A percentile compares a stretch with the other conserved stretches of the same genome.
Conservation (phyloP, 2,797 vertebrate genomes). For the Crax fasciolata region DNA sequence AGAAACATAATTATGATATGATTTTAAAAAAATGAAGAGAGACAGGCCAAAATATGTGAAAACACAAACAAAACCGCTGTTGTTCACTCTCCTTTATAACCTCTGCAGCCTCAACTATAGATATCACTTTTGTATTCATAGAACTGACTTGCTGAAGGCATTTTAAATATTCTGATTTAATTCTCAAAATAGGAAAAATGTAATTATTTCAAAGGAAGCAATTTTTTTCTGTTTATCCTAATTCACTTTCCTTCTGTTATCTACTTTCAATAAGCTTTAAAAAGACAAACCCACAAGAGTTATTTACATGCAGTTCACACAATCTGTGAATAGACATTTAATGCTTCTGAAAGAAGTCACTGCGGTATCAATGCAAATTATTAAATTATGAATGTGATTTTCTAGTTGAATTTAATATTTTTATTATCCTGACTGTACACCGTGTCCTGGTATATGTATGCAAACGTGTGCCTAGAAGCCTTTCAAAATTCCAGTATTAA, state of each 20-base stretch:
- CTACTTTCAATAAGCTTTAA: conserved; percentile 4
- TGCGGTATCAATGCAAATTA: conserved; percentile 50
- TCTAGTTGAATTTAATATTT: conserved; percentile 45
- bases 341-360: conserved; percentile 45
- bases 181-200: not conserved
- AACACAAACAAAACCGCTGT: not conserved
- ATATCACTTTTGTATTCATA: conserved; percentile 17
- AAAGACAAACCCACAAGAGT: conserved; percentile 29
- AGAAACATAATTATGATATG: not conserved
- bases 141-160: not conserved
- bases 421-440: not conserved
- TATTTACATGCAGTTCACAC: conserved; percentile 53
- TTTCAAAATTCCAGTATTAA: conserved; percentile 32
- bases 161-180: conserved; percentile 21
- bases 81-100: not conserved
- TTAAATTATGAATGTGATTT: conserved; percentile 66
- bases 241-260: conserved; percentile 31
- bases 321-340: conserved; percentile 29
- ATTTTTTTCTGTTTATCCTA: conserved; percentile 22
- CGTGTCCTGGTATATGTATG: not conserved
- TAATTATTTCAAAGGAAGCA: conserved; percentile 29
- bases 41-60: not conserved
- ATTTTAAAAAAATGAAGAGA: not conserved
- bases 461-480: conserved; percentile 34
- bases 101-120: not conserved